Evolutionary conservation across 2,797 vertebrate species (phyloP), one percentile per base, ranked within the genome.

Genomic region (Crenichthys baileyi): DNA sequence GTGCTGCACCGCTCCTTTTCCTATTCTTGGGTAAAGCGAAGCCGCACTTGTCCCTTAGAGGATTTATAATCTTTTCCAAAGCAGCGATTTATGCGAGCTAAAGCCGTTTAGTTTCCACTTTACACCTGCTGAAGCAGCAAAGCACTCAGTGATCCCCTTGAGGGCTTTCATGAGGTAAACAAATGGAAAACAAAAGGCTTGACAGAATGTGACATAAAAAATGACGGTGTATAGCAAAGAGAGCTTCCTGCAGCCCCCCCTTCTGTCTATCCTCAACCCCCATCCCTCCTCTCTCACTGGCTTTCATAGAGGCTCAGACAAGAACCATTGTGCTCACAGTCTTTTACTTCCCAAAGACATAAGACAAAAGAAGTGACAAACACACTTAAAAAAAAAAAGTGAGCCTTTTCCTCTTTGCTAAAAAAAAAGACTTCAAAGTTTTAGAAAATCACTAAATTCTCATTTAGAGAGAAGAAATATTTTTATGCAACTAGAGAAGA

Each of bases 261-360:
- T 24, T 75, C 76, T 65, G 55, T 63, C 81, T 70, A 46, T 36
- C 78, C 76, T 50, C n/a, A 16, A 63, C 51, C 46, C 61, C 50
- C 44, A 76, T 87, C 85, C 80, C 84, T 86, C 78, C 80, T 72
- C 79, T 39, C 83, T 82, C 86, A 2, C 81, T 73, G 79, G 84
- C 90, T 91, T 93, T 93, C 93, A 94, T 92, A 70, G 73, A 73
- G 56, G 78, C 81, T 83, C 74, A 92, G 93, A 95, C 93, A 91
- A 92, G 83, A 75, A 80, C 90, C 85, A 94, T 94, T 94, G 94
- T 94, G 87, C 76, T 87, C 77, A 77, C 83, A 88, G 86, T 89
- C 60, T 86, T 90, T 90, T 83, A 85, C 78, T 90, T 85, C 78
- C 85, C 79, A 82, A 88, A 88, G 89, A 88, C 79, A 76, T 3